Conservation (phyloP, 2,888 invertebrate species). For the Zygogramma bicolorata region DNA sequence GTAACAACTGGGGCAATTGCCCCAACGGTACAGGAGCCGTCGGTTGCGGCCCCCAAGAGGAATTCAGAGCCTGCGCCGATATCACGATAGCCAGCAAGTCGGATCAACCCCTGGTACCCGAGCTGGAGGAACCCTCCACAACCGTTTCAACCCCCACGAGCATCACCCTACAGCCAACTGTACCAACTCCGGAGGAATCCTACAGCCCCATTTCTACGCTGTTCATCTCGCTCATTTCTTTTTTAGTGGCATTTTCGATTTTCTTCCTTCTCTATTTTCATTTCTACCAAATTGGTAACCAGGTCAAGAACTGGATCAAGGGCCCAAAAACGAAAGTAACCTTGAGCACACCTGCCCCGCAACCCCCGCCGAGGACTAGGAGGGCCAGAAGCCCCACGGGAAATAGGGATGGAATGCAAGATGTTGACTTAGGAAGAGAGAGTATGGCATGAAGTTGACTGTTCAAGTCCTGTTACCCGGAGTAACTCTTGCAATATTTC, state of each 20-base stretch:
- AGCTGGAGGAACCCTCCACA: slow-evolving; percentile 51
- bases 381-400: slow-evolving; percentile 41
- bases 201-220: slow-evolving; percentile 70
- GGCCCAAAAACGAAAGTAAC: slow-evolving; percentile 34
- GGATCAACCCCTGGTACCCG: slow-evolving; percentile 67
- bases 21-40: slow-evolving; percentile 81
- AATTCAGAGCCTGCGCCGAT: slow-evolving; percentile 88
- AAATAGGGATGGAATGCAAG: slow-evolving; percentile 46
- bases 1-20: slow-evolving; percentile 85
- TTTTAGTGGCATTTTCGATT: slow-evolving; percentile 75
- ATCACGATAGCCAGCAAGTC: slow-evolving; percentile 75
- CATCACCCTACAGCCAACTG: slow-evolving; percentile 60
- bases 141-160: slow-evolving; percentile 59
- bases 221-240: slow-evolving; percentile 74
- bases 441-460: slow-evolving; percentile 43
- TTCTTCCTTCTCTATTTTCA: slow-evolving; percentile 80
- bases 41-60: slow-evolving; percentile 91
- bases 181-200: slow-evolving; percentile 56
- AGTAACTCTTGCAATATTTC: too few species aligned
- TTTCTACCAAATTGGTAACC: slow-evolving; percentile 80
- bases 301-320: slow-evolving; percentile 73
- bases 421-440: slow-evolving; percentile 50
- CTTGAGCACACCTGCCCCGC: slow-evolving; percentile 47
- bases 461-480: not conserved
- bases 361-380: slow-evolving; percentile 59